Evolutionary conservation across 2,797 vertebrate genomes (phyloP).

Genomic region (Myoxocephalus aenaeus): DNA sequence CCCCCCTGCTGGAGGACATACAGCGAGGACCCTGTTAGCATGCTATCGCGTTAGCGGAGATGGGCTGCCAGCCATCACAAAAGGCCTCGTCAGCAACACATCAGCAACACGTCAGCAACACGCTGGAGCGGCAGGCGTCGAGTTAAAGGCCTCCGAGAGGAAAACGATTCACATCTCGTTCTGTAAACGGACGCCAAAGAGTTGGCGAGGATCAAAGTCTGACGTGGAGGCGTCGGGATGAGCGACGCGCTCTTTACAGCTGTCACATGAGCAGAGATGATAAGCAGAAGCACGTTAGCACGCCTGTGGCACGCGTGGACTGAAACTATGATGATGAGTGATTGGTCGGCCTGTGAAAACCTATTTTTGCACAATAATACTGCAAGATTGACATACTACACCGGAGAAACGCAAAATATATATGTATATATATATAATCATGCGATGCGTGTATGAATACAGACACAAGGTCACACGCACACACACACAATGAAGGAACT

Average conservation of each 20-base stretch:
- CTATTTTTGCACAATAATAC: background rate
- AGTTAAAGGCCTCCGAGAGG: slow-evolving; percentile 15
- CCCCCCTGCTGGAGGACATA: slow-evolving; percentile 24
- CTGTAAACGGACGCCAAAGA: slow-evolving; percentile 49
- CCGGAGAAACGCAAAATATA: background rate
- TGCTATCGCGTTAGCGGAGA: slow-evolving; percentile 23
- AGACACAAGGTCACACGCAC: background rate
- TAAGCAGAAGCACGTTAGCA: background rate
- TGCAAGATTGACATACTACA: background rate
- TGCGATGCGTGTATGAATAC: background rate
- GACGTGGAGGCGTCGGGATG: background rate
- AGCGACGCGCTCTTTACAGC: slow-evolving; percentile 10
- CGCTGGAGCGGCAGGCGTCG: no score
- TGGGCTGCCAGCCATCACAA: slow-evolving; percentile 49
- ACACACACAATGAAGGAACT: slow-evolving; percentile 19
- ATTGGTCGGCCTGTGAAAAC: slow-evolving; percentile 3
- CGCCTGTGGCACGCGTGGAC: background rate
- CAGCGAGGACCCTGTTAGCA: slow-evolving; percentile 34
- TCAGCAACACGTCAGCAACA: slow-evolving; percentile 20
- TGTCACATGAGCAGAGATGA: slow-evolving; percentile 16
- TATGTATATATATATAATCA: background rate
- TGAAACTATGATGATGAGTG: slow-evolving; percentile 23
- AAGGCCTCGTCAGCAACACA: slow-evolving; percentile 53
- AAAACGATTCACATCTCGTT: slow-evolving; percentile 17
- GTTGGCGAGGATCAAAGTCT: slow-evolving; percentile 18